A percentile compares a stretch with the other conserved stretches of the same genome.
These are phyloP conservation scores for Calephelis nemesis DNA, from an alignment of 1,140 invertebrate genomes.

Conservation along the genomic window DNA sequence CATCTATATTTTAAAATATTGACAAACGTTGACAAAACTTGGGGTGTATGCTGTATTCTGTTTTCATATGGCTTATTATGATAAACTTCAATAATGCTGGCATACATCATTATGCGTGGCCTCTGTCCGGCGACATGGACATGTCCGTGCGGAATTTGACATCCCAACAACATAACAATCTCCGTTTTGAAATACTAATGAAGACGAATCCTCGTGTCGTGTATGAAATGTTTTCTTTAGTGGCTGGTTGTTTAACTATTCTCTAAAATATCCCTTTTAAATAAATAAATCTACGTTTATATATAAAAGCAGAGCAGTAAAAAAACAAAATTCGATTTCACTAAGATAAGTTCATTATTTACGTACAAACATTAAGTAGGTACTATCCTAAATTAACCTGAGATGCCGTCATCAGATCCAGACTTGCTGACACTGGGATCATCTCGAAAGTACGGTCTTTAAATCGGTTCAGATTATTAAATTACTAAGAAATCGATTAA, in stretches of 20 bases:
- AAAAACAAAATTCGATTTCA: no score
- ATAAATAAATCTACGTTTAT: neutral
- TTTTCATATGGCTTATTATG: constrained; percentile 56
- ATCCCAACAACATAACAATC: constrained; percentile 26
- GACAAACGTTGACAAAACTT: constrained; percentile 31
- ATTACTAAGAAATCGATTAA: no score
- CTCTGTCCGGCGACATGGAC: constrained; percentile 48
- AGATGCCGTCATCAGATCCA: no score
- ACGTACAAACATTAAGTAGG: no score
- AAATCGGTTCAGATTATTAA: no score
- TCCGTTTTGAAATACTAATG: constrained; percentile 15
- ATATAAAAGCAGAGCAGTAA: no score
- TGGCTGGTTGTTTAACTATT: neutral
- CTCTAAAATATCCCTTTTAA: neutral
- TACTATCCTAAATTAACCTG: no score
- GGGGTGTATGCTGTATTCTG: constrained; percentile 35
- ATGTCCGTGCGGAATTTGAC: constrained; percentile 31
- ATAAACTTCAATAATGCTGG: constrained; percentile 63
- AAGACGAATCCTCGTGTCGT: constrained; percentile 19
- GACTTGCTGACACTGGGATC: no score
- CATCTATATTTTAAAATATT: neutral
- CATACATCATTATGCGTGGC: constrained; percentile 66
- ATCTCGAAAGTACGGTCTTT: no score
- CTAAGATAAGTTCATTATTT: no score
- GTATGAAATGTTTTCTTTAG: constrained; percentile 6